These are phyloP conservation scores for Metaphire vulgaris DNA, from an alignment of 1,140 invertebrate genomes.

Conservation along the genomic window DNA sequence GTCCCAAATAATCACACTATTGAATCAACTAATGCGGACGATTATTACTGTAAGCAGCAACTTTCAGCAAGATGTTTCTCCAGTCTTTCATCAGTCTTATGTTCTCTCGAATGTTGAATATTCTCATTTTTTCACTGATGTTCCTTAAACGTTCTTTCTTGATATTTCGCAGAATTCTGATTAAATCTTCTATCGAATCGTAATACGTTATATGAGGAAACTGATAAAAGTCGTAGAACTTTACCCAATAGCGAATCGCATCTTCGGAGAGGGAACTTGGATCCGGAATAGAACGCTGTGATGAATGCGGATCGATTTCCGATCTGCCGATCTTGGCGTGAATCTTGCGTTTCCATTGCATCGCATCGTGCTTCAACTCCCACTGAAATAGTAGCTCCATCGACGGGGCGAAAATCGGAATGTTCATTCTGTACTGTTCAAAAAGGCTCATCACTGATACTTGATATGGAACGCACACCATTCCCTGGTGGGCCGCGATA, in stretches of 20 bases:
- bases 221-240: constrained; percentile 28
- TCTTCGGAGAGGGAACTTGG: constrained; percentile 5
- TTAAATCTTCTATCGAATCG: constrained; percentile 20
- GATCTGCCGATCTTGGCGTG: neutral
- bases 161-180: constrained; percentile 20
- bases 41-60: neutral
- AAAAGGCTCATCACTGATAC: constrained; percentile 20
- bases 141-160: neutral
- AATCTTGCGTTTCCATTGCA: constrained; percentile 12
- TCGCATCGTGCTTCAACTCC: constrained; percentile 9
- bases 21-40: neutral
- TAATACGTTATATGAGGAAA: constrained; percentile 23
- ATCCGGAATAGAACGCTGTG: constrained; percentile 16
- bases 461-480: constrained; percentile 31
- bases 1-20: too few species aligned
- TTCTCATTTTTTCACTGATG: constrained; percentile 5
- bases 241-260: constrained; percentile 25
- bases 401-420: constrained; percentile 30
- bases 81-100: neutral
- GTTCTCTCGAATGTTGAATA: neutral
- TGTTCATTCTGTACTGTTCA: constrained; percentile 27
- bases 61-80: constrained; percentile 1
- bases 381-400: constrained; percentile 25
- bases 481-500: constrained; percentile 27
- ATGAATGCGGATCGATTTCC: constrained; percentile 3